These are phyloP conservation scores for Dichetophora obliterata DNA, from an alignment of 2,888 invertebrate species.

Conservation along the genomic window DNA sequence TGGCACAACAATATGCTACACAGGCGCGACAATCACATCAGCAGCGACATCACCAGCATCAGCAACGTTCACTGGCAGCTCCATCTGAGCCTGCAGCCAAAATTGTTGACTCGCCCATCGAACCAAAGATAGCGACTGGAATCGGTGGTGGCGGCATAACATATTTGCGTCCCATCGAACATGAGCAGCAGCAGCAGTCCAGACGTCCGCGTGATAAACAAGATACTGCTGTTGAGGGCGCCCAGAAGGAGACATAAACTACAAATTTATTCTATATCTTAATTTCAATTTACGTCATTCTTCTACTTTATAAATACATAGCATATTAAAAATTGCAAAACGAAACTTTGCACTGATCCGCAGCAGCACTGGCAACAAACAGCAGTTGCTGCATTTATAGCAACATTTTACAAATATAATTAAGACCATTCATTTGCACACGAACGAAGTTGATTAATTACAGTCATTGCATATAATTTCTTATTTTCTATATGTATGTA, in stretches of 20 bases:
- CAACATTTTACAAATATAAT: constrained; percentile 1
- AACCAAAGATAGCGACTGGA: constrained; percentile 55
- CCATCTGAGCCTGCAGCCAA: constrained; percentile 62
- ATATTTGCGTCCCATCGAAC: constrained; percentile 54
- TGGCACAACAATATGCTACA: constrained; percentile 53
- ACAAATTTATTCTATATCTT: not conserved
- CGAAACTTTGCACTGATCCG: not conserved
- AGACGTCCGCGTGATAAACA: constrained; percentile 63
- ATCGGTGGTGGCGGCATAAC: constrained; percentile 60
- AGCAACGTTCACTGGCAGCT: constrained; percentile 52
- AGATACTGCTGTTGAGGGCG: constrained; percentile 62
- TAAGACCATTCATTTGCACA: constrained; percentile 1
- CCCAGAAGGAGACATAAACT: constrained; percentile 47
- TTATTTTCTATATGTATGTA: not conserved
- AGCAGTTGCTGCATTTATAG: not conserved
- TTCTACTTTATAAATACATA: not conserved
- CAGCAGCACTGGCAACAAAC: not conserved
- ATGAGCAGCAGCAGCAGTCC: constrained; percentile 52
- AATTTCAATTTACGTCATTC: not conserved
- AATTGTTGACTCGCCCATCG: constrained; percentile 56
- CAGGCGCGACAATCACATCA: constrained; percentile 57
- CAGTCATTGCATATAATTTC: not conserved
- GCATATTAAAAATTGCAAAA: not conserved
- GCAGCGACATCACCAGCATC: constrained; percentile 42
- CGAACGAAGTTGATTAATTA: too few relatives aligned